Evolutionary conservation across 1,140 invertebrate genomes (phyloP), one percentile per base, ranked within the genome.

Genomic region (Penaeus indicus): DNA sequence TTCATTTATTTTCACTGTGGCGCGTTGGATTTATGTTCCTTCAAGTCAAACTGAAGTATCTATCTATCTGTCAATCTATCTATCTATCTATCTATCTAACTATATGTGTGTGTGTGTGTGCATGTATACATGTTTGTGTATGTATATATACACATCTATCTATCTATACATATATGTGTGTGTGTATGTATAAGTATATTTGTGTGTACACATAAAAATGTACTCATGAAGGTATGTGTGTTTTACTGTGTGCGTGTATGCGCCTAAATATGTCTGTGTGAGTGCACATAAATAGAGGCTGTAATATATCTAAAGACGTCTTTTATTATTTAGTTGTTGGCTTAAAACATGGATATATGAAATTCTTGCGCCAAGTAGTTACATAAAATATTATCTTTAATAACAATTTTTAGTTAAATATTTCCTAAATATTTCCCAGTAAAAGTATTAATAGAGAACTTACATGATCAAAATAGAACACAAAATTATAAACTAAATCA

Each of bases 81-180:
- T 38, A 1, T 38, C 38, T 54, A 3, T 54, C 8, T 54, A 3
- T 13, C 13, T 54, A 3, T 54, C 47, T 54, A 54, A 7, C 3
- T 54, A 54, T 16, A 54, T 54, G 22, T 22, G 21, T 60, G 62
- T 81, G 0, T n/a, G 5, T 62, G 32, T 60, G 4, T 81, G 3
- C 25, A 63, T n/a, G 19, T n/a, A 2, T 81, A 5, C 25, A 25
- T 81, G 62, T 81, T 25, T 81, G 62, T 81, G 61, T 60, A 5
- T 81, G 62, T 81, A 32, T 11, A 62, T 81, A 63, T 25, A 81
- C 19, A 60, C n/a, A 81, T 62, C 27, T 62, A 81, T 25, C 62
- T 62, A 62, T 62, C 62, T 62, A 81, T 62, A 81, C 47, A 81
- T 81, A 81, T 81, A 81, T 81, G 61, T 81, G 8, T 81, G 27